Base-by-base conservation (phyloP, 2,797 vertebrate genomes). In the Holocentrus rufus region DNA sequence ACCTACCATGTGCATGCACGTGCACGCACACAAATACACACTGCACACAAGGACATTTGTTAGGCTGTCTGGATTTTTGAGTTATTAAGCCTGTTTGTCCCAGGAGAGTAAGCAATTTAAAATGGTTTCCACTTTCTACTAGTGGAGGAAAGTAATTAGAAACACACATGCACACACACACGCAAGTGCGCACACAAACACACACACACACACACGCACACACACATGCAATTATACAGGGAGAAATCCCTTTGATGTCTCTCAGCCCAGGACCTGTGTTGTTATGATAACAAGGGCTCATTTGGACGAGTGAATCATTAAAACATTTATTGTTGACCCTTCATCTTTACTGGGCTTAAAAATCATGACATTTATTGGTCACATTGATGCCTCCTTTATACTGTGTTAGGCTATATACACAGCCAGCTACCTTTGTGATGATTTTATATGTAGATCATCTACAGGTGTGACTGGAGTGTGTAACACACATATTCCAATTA, bases 271-370 rank as follows among this genome's bases (percentile, higher is more conserved):
- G 34, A 34, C 27, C 9, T 47, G 30, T 25, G 15, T 17, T 72
- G 59, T 36, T 20, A 55, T 0, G 3, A 57, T 65, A 42, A 55
- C 39, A 7, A 64, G 11, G 22, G 14, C 44, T 72, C 39, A 65
- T 65, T 56, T 44, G 50, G 39, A 65, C 63, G 50, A 10, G 74
- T 44, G 8, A 71, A 31, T 63, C 17, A 1, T 52, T 8, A 25
- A 68, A 72, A 25, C 31, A 20, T 4, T 53, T 68, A 22, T 13
- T 60, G 27, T 0, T 1, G 61, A 0, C 39, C 53, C 30, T 79
- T 68, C n/a, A 30, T 0, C 10, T 82, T 81, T 76, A 76, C 74
- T 77, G 9, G 57, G 58, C 15, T 54, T 30, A n/a, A 52, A 6
- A 30, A 64, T 66, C 2, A 56, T n/a, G 3, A 20, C 46, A 10